A percentile compares a stretch with the other conserved stretches of the same genome.
Evolutionary conservation across 1,140 invertebrate genomes (phyloP).

Genomic region (Spodoptera frugiperda): DNA sequence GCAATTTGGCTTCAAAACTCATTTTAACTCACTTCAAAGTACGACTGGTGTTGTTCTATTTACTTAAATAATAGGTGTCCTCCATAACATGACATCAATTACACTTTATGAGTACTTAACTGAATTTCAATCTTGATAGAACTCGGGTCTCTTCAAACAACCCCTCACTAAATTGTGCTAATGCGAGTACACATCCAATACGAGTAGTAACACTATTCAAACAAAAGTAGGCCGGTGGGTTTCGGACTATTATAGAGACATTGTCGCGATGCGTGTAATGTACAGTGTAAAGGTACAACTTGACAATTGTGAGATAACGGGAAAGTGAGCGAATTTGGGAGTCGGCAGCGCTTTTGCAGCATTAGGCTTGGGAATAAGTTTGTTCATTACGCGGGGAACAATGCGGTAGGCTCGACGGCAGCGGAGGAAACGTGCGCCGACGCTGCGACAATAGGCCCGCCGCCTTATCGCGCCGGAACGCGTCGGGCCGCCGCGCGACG

Average conservation of each 20-base stretch:
- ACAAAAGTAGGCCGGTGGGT: slow-evolving; percentile 75
- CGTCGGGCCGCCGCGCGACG: slow-evolving; percentile 57
- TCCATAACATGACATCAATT: slow-evolving; percentile 32
- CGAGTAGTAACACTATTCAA: slow-evolving; percentile 71
- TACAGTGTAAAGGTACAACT: slow-evolving; percentile 48
- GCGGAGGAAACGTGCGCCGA: slow-evolving; percentile 83
- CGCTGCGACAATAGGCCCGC: slow-evolving; percentile 78
- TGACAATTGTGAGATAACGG: slow-evolving; percentile 78
- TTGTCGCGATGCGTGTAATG: slow-evolving; percentile 58
- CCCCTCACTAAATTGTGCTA: slow-evolving; percentile 66
- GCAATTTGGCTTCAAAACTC: no score
- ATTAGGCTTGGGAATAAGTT: slow-evolving; percentile 83
- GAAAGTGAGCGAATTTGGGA: slow-evolving; percentile 74
- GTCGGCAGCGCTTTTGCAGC: slow-evolving; percentile 70
- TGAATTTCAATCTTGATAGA: slow-evolving; percentile 66
- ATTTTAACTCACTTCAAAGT: no score
- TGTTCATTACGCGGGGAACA: slow-evolving; percentile 83
- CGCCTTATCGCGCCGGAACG: slow-evolving; percentile 83
- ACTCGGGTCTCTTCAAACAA: slow-evolving; percentile 73
- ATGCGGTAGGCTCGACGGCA: slow-evolving; percentile 80
- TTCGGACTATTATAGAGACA: slow-evolving; percentile 64
- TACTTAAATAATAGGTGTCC: background rate
- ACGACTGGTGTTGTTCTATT: no score
- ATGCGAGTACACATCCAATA: slow-evolving; percentile 72
- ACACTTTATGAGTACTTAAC: slow-evolving; percentile 44